Conservation (phyloP, 2,888 invertebrate genomes). For the Tetheella fluctuosa region DNA sequence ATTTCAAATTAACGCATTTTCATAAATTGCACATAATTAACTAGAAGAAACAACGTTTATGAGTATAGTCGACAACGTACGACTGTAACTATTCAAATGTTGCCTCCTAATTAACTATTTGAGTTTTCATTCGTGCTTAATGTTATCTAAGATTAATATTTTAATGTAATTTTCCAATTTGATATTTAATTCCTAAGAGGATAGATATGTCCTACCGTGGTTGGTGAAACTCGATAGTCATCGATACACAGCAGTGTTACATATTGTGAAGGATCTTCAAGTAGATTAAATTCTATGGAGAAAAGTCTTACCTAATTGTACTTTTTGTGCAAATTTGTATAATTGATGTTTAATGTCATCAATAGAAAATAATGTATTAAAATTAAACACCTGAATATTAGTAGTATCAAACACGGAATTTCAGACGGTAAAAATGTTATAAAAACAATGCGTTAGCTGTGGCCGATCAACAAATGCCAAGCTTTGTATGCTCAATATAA, state of each 20-base stretch:
- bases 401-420: conserved; percentile 35
- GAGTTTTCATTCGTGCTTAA: background rate
- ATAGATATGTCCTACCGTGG: background rate
- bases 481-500: no score
- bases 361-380: conserved; percentile 47
- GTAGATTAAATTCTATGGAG: background rate
- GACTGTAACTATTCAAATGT: background rate
- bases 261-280: background rate
- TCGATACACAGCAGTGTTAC: background rate
- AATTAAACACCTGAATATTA: conserved; percentile 51
- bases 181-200: background rate
- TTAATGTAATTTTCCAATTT: background rate
- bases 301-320: conserved; percentile 18
- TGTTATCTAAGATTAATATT: background rate
- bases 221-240: background rate
- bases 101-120: background rate
- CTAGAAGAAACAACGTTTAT: background rate
- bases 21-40: background rate
- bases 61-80: background rate
- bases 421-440: conserved; percentile 37
- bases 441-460: background rate
- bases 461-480: conserved; percentile 8
- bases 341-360: conserved; percentile 54
- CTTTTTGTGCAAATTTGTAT: conserved; percentile 38
- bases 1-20: background rate